Conservation (phyloP, 2,888 invertebrate genomes). For the Chromoteleia sp. region DNA sequence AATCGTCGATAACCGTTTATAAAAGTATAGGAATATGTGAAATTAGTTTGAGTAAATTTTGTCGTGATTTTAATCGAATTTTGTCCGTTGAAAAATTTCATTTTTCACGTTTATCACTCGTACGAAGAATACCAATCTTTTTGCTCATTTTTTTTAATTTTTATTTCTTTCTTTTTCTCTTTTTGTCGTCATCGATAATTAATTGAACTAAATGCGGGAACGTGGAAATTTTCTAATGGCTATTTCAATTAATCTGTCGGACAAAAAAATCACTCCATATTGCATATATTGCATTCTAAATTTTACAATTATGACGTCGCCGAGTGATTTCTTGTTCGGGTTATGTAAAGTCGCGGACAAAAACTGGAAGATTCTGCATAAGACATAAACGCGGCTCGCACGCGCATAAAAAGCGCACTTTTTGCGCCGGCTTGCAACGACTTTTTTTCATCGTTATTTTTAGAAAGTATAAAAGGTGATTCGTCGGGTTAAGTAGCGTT, state of each 20-base stretch:
- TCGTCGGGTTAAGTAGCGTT: slow-evolving; percentile 65
- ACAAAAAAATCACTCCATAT: slow-evolving; percentile 59
- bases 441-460: slow-evolving; percentile 65
- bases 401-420: slow-evolving; percentile 51
- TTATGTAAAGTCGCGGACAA: slow-evolving; percentile 65
- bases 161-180: slow-evolving; percentile 5
- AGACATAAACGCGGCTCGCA: slow-evolving; percentile 57
- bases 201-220: slow-evolving; percentile 39
- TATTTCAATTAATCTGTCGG: slow-evolving; percentile 43
- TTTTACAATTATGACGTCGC: slow-evolving; percentile 68
- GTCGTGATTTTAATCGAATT: no score
- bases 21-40: no score
- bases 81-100: no score
- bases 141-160: background rate
- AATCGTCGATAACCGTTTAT: no score
- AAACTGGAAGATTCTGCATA: slow-evolving; percentile 69
- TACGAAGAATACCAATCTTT: slow-evolving; percentile 4
- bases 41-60: no score
- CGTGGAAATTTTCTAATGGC: slow-evolving; percentile 50
- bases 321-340: slow-evolving; percentile 63
- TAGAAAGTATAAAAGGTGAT: slow-evolving; percentile 67
- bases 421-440: slow-evolving; percentile 63
- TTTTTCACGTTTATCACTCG: background rate
- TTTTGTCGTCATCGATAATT: slow-evolving; percentile 31
- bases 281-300: slow-evolving; percentile 66